Percentiles rank a stretch among this genome's conserved stretches.
Conservation (phyloP, 2,888 invertebrate genomes). For the Trissoscelio sp. region DNA sequence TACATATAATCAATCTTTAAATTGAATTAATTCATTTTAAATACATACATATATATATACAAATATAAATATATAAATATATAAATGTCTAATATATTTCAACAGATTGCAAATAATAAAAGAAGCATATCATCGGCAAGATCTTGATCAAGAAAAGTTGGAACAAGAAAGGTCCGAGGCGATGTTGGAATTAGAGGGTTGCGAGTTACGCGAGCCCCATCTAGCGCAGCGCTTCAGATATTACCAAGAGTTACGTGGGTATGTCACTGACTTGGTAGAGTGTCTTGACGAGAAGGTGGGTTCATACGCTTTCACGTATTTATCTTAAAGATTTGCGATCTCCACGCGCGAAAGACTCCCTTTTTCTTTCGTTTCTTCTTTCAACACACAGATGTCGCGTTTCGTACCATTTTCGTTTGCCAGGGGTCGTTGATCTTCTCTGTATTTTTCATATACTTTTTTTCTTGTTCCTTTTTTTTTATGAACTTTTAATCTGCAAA, state of each 20-base stretch:
- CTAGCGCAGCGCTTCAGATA: constrained; percentile 94
- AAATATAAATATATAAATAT: no score
- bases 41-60: no score
- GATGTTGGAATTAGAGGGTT: constrained; percentile 85
- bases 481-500: no score
- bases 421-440: constrained; percentile 81
- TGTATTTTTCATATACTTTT: constrained; percentile 74
- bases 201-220: constrained; percentile 85
- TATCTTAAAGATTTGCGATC: constrained; percentile 63
- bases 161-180: constrained; percentile 81
- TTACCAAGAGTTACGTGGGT: constrained; percentile 97
- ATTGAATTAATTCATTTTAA: no score
- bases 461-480: constrained; percentile 39
- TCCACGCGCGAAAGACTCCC: constrained; percentile 45
- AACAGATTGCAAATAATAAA: constrained; percentile 86
- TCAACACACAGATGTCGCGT: background rate
- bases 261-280: constrained; percentile 97
- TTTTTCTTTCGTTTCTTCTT: constrained; percentile 40
- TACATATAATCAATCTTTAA: constrained; percentile 36
- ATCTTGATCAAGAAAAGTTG: constrained; percentile 84
- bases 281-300: constrained; percentile 98
- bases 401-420: constrained; percentile 73
- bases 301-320: constrained; percentile 80
- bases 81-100: no score
- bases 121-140: constrained; percentile 85